Base-by-base conservation (phyloP, 37 sponge, comb jelly and placozoan genomes). In the Halichondria panicea region DNA sequence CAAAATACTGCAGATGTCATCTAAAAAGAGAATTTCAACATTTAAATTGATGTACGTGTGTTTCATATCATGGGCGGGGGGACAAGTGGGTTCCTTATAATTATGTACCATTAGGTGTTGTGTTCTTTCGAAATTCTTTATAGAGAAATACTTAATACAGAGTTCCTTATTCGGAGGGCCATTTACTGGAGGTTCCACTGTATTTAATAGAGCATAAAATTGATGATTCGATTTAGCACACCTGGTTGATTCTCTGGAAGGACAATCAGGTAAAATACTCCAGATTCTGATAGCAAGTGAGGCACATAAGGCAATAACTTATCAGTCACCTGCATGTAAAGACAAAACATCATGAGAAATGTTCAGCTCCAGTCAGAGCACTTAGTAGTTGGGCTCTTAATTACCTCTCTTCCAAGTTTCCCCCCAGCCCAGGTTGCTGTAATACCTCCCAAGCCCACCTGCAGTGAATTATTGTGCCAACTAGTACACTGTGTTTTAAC, bases 371-470 rank as follows among this genome's bases (percentile, higher is more conserved):
- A n/a, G n/a, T n/a, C n/a, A n/a, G n/a, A n/a, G n/a, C n/a, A n/a
- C n/a, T n/a, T n/a, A n/a, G n/a, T n/a, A n/a, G n/a, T n/a, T n/a
- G n/a, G n/a, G n/a, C 24, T 40, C 46, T 46, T 9, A 37, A 7
- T 58, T 58, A 95, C 96, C 87, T 89, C 90, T 72, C 96, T 84
- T 15, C 99, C 99, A 74, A 85, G n/a, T 5, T 25, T 28, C 30
- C 99, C 99, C 46, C 99, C 99, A 36, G 96, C 96, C 96, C 96
- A 98, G 50, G 89, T 67, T 13, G 93, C 93, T 70, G 66, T 84
- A 22, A 98, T 87, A 0, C 95, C 93, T 6, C 58, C 30, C 34
- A 73, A 39, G 13, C 82, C 85, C 19, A 87, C 81, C 92, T 83
- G 54, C 7, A 56, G 27, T 30, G 4, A 41, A 64, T 43, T 48